Conservation (phyloP, 2,797 vertebrate genomes). For the Monodelphis domestica region DNA sequence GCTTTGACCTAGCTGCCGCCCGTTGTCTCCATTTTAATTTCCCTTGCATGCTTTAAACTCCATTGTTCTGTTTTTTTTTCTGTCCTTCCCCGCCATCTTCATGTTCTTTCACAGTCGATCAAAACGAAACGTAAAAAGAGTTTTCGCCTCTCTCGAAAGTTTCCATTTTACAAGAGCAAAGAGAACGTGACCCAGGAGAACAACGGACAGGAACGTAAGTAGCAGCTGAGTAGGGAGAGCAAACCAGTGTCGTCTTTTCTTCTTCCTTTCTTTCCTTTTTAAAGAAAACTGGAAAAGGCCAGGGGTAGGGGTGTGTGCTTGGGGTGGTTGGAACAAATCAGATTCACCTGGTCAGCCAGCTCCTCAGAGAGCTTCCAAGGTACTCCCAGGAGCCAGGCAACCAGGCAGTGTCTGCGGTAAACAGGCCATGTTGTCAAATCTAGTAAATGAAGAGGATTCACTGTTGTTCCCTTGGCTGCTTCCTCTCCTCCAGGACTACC, state of each 20-base stretch:
- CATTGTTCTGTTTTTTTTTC: constrained; percentile 82
- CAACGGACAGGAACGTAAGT: constrained; percentile 98
- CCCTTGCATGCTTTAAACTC: constrained; percentile 84
- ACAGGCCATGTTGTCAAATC: constrained; percentile 8
- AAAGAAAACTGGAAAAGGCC: constrained; percentile 12
- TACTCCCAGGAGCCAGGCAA: constrained; percentile 8
- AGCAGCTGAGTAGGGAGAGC: constrained; percentile 85
- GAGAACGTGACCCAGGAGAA: constrained; percentile 99
- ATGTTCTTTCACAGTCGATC: constrained; percentile 95
- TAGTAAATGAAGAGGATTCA: constrained; percentile 43
- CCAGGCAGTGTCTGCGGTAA: constrained; percentile 33
- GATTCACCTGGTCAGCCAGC: constrained; percentile 22
- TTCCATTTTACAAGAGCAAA: constrained; percentile 99
- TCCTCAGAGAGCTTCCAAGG: constrained; percentile 44
- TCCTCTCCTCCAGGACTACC: constrained; percentile 47
- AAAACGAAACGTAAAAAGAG: constrained; percentile 99
- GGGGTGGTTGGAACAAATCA: background rate
- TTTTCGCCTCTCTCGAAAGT: constrained; percentile 99
- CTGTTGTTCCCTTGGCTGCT: constrained; percentile 64
- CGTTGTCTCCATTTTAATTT: constrained; percentile 87
- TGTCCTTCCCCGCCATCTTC: constrained; percentile 87
- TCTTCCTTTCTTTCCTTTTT: constrained; percentile 38
- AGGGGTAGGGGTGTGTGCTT: background rate
- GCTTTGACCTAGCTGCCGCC: constrained; percentile 82
- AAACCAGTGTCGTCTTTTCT: constrained; percentile 35